Percentiles rank a stretch among this genome's conserved stretches.
Evolutionary conservation across 1,140 invertebrate species (phyloP).

Genomic region (Drosophila melanogaster): Release_6_plus_ISO1_MT NT_033777.3:28912501-28913000

Average conservation of each 20-base stretch:
- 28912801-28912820: slow-evolving; percentile 57
- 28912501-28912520: slow-evolving; percentile 80
- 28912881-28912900: slow-evolving; percentile 78
- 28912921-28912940: slow-evolving; percentile 80
- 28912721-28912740: slow-evolving; percentile 21
- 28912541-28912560: slow-evolving; percentile 80
- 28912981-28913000: slow-evolving; percentile 33
- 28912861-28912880: slow-evolving; percentile 15
- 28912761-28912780: slow-evolving; percentile 4
- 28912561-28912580: slow-evolving; percentile 72
- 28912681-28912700: slow-evolving; percentile 66
- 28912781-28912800: slow-evolving; percentile 10
- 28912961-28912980: slow-evolving; percentile 70
- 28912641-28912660: slow-evolving; percentile 53
- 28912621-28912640: slow-evolving; percentile 45
- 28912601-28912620: slow-evolving; percentile 36
- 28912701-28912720: slow-evolving; percentile 54
- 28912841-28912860: slow-evolving; percentile 31
- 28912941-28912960: slow-evolving; percentile 36
- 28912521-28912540: slow-evolving; percentile 80
- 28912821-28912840: slow-evolving; percentile 36
- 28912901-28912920: slow-evolving; percentile 83
- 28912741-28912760: neutral
- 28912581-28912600: slow-evolving; percentile 43
- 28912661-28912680: slow-evolving; percentile 57